A percentile compares a stretch with the other conserved stretches of the same genome.
These are phyloP conservation scores for Mionectes macconnelli DNA, from an alignment of 2,113 vertebrate species.

Conservation along the genomic window DNA sequence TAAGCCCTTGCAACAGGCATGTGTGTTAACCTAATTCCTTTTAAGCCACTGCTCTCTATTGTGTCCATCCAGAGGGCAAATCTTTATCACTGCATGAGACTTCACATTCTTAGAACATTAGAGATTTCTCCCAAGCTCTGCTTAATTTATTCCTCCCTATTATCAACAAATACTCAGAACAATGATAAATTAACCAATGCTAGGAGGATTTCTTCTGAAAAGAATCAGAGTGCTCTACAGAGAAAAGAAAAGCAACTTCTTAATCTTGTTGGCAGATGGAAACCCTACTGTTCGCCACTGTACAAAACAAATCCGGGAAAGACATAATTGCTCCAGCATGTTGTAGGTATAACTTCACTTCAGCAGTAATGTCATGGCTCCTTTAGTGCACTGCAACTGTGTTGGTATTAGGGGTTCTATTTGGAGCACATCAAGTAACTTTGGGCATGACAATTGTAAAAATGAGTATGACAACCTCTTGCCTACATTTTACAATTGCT, in stretches of 20 bases:
- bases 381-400: not conserved
- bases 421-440: not conserved
- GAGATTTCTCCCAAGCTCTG: slow-evolving; percentile 10
- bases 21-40: not conserved
- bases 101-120: not conserved
- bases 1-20: not conserved
- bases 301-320: slow-evolving; percentile 35
- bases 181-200: slow-evolving; percentile 49
- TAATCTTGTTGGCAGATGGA: slow-evolving; percentile 52
- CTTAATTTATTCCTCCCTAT: slow-evolving; percentile 20
- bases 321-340: slow-evolving; percentile 18
- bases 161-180: slow-evolving; percentile 28
- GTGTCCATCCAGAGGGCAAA: slow-evolving; percentile 23
- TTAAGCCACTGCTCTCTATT: slow-evolving; percentile 9
- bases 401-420: not conserved
- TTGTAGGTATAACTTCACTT: slow-evolving; percentile 49
- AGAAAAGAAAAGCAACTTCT: slow-evolving; percentile 52
- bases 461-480: not conserved
- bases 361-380: not conserved
- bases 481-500: not conserved
- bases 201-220: slow-evolving; percentile 46
- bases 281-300: slow-evolving; percentile 55
- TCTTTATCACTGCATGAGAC: slow-evolving; percentile 19
- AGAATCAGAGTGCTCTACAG: not conserved
- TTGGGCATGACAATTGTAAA: not conserved